Percentiles rank a stretch among this genome's conserved stretches.
These are phyloP conservation scores for Exocentrus adspersus DNA, from an alignment of 2,888 invertebrate species.

Conservation along the genomic window DNA sequence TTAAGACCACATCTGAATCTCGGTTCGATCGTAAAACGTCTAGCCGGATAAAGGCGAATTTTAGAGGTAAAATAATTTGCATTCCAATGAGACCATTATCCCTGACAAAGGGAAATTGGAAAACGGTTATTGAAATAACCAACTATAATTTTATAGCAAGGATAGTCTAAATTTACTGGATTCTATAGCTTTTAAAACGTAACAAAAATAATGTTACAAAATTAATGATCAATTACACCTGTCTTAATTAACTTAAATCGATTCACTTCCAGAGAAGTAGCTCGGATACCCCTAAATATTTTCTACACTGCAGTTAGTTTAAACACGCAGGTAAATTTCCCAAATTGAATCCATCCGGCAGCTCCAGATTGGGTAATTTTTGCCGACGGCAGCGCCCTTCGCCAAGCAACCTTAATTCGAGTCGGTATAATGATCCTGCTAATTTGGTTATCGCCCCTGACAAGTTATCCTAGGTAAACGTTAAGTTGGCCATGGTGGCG, in stretches of 20 bases:
- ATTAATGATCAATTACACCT: no score
- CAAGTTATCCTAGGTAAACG: slow-evolving; percentile 28
- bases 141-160: no score
- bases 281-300: slow-evolving; percentile 2
- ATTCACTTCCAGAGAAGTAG: background rate
- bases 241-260: no score
- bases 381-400: slow-evolving; percentile 19
- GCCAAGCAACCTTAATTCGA: slow-evolving; percentile 14
- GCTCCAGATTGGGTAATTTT: slow-evolving; percentile 20
- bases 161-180: no score
- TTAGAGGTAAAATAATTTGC: slow-evolving; percentile 10
- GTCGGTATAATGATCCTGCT: slow-evolving; percentile 26
- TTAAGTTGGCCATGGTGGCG: slow-evolving; percentile 14
- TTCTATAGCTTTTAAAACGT: no score
- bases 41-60: slow-evolving; percentile 4
- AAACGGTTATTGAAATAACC: background rate
- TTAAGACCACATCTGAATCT: slow-evolving; percentile 9
- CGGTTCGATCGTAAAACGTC: slow-evolving; percentile 8
- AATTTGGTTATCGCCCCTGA: slow-evolving; percentile 25
- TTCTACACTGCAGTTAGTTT: slow-evolving; percentile 13
- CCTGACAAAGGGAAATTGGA: background rate
- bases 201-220: no score
- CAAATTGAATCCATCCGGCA: slow-evolving; percentile 20
- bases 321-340: slow-evolving; percentile 22
- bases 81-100: slow-evolving; percentile 1